These are phyloP conservation scores for Pomatostomus ruficeps DNA, from an alignment of 2,113 vertebrate genomes.

Conservation along the genomic window DNA sequence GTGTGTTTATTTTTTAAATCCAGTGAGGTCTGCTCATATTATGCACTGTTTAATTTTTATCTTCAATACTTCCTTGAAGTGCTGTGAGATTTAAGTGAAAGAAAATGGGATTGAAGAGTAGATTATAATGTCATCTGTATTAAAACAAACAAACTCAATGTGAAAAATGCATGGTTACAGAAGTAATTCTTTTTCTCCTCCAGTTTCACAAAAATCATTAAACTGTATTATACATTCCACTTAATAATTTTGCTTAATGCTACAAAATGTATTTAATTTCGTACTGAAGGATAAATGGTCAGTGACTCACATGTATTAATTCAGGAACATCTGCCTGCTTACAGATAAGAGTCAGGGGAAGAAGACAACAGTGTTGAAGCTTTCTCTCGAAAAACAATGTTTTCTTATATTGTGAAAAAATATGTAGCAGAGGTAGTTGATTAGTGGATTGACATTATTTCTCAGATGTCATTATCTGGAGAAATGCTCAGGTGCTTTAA, in stretches of 20 bases:
- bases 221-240: neutral
- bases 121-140: neutral
- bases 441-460: constrained; percentile 41
- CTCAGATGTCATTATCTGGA: constrained; percentile 9
- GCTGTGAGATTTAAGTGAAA: neutral
- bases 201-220: neutral
- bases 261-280: constrained; percentile 46
- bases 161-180: neutral
- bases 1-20: neutral
- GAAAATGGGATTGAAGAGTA: neutral
- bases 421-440: neutral
- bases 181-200: neutral
- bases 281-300: constrained; percentile 38
- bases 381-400: neutral
- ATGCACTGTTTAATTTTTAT: neutral
- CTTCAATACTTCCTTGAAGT: neutral
- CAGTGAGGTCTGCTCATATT: neutral
- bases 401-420: neutral
- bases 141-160: neutral
- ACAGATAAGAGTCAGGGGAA: constrained; percentile 59
- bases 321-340: constrained; percentile 59
- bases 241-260: constrained; percentile 30
- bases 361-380: neutral
- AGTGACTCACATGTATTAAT: constrained; percentile 54
- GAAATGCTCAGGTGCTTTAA: constrained; percentile 9